Evolutionary conservation across 1,140 invertebrate genomes (phyloP).

Genomic region (Drosophila jambulina): DNA sequence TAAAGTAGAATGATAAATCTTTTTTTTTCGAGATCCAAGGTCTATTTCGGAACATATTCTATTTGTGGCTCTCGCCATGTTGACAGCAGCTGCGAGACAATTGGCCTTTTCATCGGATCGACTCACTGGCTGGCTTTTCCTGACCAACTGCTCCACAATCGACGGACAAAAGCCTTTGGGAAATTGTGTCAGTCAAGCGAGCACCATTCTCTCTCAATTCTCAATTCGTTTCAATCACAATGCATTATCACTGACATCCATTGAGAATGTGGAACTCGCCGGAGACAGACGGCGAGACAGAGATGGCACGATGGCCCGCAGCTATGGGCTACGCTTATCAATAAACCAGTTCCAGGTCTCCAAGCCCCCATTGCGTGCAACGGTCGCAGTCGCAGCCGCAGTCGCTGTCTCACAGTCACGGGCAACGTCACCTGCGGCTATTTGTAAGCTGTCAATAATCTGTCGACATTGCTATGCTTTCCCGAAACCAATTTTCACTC

Average conservation of each 20-base stretch:
- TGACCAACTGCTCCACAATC: slow-evolving; percentile 52
- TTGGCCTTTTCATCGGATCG: slow-evolving; percentile 31
- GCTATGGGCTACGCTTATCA: slow-evolving; percentile 66
- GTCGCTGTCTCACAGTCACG: slow-evolving; percentile 8
- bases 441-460: slow-evolving; percentile 73
- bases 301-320: slow-evolving; percentile 9
- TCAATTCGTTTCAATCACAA: slow-evolving; percentile 70
- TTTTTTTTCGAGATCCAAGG: background rate
- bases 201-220: slow-evolving; percentile 42
- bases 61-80: slow-evolving; percentile 9
- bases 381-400: slow-evolving; percentile 13
- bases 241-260: slow-evolving; percentile 70
- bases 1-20: background rate
- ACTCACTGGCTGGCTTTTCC: slow-evolving; percentile 24
- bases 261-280: slow-evolving; percentile 69
- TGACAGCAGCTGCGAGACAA: slow-evolving; percentile 34
- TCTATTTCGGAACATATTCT: slow-evolving; percentile 8
- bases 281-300: background rate
- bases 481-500: slow-evolving; percentile 70
- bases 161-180: slow-evolving; percentile 70
- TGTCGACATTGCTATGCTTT: slow-evolving; percentile 62
- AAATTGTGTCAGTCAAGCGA: slow-evolving; percentile 66
- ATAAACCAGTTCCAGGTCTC: slow-evolving; percentile 65
- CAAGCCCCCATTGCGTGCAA: slow-evolving; percentile 47
- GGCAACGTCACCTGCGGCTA: slow-evolving; percentile 40